These are phyloP conservation scores for Aromia moschata DNA, from an alignment of 2,888 invertebrate genomes.

Conservation along the genomic window DNA sequence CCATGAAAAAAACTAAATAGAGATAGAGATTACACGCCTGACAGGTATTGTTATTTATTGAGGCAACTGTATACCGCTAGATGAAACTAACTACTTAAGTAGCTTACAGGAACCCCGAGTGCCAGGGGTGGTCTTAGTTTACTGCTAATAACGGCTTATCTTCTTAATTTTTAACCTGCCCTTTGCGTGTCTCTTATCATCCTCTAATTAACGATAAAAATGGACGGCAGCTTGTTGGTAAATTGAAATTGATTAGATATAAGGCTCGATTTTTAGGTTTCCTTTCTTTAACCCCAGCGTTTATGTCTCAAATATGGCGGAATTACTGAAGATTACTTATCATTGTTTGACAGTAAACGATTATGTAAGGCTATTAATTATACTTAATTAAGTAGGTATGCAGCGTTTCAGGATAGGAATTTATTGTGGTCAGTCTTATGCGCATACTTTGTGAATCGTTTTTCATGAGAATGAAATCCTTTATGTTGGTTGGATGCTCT, in stretches of 20 bases:
- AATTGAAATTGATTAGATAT: constrained; percentile 37
- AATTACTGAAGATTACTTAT: constrained; percentile 1
- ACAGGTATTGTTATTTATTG: constrained; percentile 2
- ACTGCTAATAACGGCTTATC: constrained; percentile 35
- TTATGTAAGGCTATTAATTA: constrained; percentile 8
- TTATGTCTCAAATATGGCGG: background rate
- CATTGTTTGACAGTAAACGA: constrained; percentile 5
- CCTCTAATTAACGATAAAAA: constrained; percentile 39
- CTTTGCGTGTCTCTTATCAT: constrained; percentile 38
- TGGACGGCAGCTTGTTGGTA: constrained; percentile 36
- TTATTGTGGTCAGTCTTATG: constrained; percentile 2
- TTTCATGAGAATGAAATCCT: background rate
- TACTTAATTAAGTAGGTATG: constrained; percentile 2
- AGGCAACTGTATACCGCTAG: constrained; percentile 2
- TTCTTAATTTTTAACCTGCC: constrained; percentile 39
- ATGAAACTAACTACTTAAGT: constrained; percentile 35
- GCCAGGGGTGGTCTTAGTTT: constrained; percentile 39
- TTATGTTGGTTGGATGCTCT: no score
- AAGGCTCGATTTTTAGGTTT: background rate
- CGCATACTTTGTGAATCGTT: background rate
- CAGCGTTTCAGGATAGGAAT: background rate
- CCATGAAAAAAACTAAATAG: constrained; percentile 6
- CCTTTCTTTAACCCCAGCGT: constrained; percentile 3
- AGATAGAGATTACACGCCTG: constrained; percentile 7
- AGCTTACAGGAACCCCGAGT: constrained; percentile 36